phyloP scores from a whole-genome alignment of 2,797 vertebrate species.

The Paguma larvata region DNA sequence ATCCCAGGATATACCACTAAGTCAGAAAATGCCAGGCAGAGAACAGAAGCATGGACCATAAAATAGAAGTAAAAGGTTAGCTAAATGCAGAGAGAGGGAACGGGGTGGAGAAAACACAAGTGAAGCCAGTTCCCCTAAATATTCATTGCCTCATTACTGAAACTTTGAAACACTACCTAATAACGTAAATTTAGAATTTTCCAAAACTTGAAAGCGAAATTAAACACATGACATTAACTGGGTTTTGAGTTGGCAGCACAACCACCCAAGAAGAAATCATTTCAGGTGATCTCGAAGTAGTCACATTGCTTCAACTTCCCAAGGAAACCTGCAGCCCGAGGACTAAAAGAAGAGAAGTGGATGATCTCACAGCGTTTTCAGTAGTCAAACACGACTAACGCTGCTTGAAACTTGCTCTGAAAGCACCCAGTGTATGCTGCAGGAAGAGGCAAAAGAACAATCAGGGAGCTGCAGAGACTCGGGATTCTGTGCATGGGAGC shows the following conservation, averaged over 20 bases:
- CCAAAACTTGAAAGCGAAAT: constrained; percentile 9
- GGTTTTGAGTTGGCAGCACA: not conserved
- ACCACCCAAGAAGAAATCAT: not conserved
- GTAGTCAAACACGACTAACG: not conserved
- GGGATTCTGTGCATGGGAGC: not conserved
- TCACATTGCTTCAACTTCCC: not conserved
- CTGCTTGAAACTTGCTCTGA: not conserved
- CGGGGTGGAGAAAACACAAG: not conserved
- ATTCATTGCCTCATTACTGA: not conserved
- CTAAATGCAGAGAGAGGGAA: not conserved
- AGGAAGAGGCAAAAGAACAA: not conserved
- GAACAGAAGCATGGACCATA: not conserved
- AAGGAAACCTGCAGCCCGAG: not conserved
- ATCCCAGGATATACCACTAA: no score
- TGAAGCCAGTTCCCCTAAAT: not conserved
- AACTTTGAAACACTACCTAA: not conserved
- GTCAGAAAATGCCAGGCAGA: not conserved
- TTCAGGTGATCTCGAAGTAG: not conserved
- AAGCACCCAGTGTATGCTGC: not conserved
- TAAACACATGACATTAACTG: not conserved
- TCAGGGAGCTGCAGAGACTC: accelerated
- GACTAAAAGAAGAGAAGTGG: not conserved
- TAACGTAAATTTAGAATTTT: not conserved
- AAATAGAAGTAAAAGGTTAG: not conserved
- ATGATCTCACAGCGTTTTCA: not conserved